A percentile compares a stretch with the other conserved stretches of the same genome.
Evolutionary conservation across 2,888 invertebrate genomes (phyloP).

Genomic region (Stenodema calcarata): DNA sequence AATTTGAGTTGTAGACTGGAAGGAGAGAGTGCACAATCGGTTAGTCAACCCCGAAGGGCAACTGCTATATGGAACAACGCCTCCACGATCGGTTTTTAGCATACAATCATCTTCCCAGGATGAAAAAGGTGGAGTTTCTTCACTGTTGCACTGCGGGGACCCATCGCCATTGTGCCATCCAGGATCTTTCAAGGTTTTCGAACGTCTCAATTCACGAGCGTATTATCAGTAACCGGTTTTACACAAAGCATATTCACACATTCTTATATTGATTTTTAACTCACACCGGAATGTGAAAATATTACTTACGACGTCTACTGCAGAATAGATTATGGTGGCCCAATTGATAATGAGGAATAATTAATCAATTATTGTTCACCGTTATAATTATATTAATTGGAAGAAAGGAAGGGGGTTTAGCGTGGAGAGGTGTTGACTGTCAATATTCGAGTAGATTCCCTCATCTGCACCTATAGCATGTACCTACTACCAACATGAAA

Average conservation of each 20-base stretch:
- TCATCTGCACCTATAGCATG: no score
- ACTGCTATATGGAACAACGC: background rate
- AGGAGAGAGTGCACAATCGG: background rate
- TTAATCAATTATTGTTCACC: no score
- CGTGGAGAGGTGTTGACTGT: no score
- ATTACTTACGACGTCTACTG: no score
- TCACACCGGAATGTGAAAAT: no score
- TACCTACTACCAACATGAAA: no score
- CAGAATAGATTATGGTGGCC: no score
- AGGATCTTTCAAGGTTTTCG: background rate
- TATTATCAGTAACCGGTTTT: background rate
- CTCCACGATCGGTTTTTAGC: slow-evolving; percentile 28
- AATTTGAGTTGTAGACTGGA: background rate
- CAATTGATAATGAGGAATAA: no score
- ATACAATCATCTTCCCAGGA: slow-evolving; percentile 14
- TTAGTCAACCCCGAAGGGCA: background rate
- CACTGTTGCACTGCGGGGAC: background rate
- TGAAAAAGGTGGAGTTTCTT: background rate
- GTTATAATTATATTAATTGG: no score
- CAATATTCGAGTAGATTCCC: no score
- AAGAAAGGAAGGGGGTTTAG: no score
- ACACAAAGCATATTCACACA: background rate
- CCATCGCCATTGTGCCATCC: background rate
- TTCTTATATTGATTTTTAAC: no score
- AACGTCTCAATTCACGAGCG: background rate